Base-by-base conservation (phyloP, 2,888 invertebrate species). In the Mantis religiosa region DNA sequence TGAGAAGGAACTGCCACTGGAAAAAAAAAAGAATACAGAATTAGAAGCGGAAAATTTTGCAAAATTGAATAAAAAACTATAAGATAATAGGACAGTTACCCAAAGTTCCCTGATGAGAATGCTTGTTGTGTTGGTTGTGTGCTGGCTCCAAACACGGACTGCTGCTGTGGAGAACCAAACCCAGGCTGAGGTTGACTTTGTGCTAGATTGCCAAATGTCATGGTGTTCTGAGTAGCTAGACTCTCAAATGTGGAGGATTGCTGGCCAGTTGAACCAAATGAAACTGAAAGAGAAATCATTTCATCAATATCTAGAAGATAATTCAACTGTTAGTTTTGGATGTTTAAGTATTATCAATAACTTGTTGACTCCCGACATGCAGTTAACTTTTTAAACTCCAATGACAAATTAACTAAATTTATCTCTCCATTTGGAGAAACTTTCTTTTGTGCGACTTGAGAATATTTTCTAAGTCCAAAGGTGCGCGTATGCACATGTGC, bases 201-300 rank as follows among this genome's bases (percentile, higher is more conserved):
- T 1, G 95, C 96, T 41, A 96, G 92, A 92, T 95, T 95, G 85
- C 96, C 96, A 92, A 96, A 96, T 0, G 95, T 95, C 88, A 95
- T 92, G 1, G 95, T 95, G 91, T 95, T 95, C 92, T 96, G 95
- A 82, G 94, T 94, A 1, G 95, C 96, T 90, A 96, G 92, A 92
- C 93, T 95, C 91, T 95, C 96, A 93, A 96, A 96, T 83, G 95
- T 95, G 0, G 95, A 93, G 91, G 94, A 94, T 90, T 95, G 95
- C 0, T 93, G 92, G 0, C 93, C 91, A n/a, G 87, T 47, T 27
- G 89, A 87, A 41, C 91, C 91, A 89, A 91, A 91, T 25, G 34
- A 88, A 82, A 83, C 86, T 85, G 88, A 85, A 85, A 87, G 41
- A 1, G 1, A 41, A 3, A 41, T 41, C 41, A 41, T 41, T 41